Percentiles rank a stretch among this genome's conserved stretches.
phyloP scores from a whole-genome alignment of 2,888 invertebrate species.

The Fragum whitleyi region DNA sequence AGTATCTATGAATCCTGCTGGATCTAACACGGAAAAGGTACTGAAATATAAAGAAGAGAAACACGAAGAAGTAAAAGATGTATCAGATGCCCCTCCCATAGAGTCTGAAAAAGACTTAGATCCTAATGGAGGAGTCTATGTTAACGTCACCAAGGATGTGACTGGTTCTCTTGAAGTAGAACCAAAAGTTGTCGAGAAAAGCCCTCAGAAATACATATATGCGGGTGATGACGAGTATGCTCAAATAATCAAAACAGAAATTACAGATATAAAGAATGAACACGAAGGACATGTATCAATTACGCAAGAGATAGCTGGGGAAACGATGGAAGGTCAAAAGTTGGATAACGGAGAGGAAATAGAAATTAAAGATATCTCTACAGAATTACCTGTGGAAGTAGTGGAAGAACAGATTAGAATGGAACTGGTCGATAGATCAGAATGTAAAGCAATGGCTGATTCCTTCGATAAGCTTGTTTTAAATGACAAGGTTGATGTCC shows the following conservation, averaged over 20 bases:
- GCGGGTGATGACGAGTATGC: constrained; percentile 46
- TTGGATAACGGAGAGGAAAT: not conserved
- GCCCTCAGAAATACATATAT: constrained; percentile 9
- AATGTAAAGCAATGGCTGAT: constrained; percentile 17
- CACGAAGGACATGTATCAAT: not conserved
- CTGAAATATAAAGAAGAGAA: not conserved
- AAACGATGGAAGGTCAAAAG: not conserved
- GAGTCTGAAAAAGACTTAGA: not conserved
- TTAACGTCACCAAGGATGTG: constrained; percentile 10
- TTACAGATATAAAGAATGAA: not conserved
- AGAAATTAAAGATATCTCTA: not conserved
- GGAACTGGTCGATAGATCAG: not conserved
- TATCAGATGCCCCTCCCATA: not conserved
- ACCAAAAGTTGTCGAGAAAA: not conserved
- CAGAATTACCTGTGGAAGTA: not conserved
- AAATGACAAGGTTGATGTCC: not conserved
- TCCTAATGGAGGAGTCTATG: constrained; percentile 13
- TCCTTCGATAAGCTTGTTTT: not conserved
- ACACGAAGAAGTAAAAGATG: not conserved
- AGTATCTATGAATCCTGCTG: constrained; percentile 41
- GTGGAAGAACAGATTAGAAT: not conserved
- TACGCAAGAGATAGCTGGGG: not conserved
- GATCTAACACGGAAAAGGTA: constrained; percentile 16
- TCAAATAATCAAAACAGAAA: constrained; percentile 21
- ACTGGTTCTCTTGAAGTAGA: not conserved